Conservation (phyloP, 1,140 invertebrate genomes). For the Panagrolaimus sp. region DNA sequence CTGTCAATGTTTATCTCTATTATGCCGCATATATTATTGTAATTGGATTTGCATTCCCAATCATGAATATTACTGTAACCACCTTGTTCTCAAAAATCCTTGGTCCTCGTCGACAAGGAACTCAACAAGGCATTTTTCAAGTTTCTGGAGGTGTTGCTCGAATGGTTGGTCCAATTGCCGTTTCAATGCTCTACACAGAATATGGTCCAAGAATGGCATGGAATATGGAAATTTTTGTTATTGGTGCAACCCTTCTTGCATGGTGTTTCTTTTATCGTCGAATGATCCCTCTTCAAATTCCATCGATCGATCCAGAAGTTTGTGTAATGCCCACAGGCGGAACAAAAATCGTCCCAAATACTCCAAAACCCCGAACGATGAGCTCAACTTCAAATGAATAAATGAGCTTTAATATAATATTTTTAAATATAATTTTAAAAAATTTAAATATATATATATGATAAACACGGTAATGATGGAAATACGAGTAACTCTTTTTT, state of each 20-base stretch:
- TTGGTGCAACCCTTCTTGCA: background rate
- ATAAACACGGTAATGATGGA: too few species aligned
- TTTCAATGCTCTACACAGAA: conserved; percentile 20
- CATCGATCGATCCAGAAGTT: background rate
- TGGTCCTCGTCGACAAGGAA: conserved; percentile 37
- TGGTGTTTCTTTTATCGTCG: conserved; percentile 22
- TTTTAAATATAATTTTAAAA: too few species aligned
- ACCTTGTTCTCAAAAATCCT: conserved; percentile 49
- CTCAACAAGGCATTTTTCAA: conserved; percentile 44
- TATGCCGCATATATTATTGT: conserved; percentile 27
- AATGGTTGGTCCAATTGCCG: conserved; percentile 43
- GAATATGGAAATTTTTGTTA: conserved; percentile 25
- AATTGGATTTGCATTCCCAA: conserved; percentile 41
- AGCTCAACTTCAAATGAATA: too few species aligned
- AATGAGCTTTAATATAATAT: too few species aligned
- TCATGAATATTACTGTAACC: conserved; percentile 39
- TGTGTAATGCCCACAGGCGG: too few species aligned
- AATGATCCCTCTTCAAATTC: conserved; percentile 21
- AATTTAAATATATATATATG: too few species aligned
- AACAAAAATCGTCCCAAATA: too few species aligned
- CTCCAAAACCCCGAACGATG: too few species aligned
- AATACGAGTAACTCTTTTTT: too few species aligned
- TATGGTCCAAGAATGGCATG: conserved; percentile 25
- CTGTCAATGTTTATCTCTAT: conserved; percentile 22
- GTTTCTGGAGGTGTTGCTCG: conserved; percentile 35